Evolutionary conservation across 2,113 vertebrate species (phyloP).

Genomic region (Galemys pyrenaicus): DNA sequence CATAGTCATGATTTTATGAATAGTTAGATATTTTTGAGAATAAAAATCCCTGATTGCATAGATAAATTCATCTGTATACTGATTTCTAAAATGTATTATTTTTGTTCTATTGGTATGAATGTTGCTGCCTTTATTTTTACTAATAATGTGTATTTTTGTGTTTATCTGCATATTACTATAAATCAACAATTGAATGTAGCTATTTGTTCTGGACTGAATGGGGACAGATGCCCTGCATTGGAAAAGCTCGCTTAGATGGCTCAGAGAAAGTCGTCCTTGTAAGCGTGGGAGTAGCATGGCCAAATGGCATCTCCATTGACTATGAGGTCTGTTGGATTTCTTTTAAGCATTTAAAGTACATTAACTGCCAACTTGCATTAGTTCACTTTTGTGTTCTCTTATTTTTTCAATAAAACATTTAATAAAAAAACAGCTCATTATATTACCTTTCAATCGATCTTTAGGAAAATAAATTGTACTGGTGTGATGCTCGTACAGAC

Average conservation of each 20-base stretch:
- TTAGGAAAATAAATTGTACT: constrained; percentile 99
- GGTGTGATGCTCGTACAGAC: constrained; percentile 99
- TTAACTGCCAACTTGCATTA: constrained; percentile 54
- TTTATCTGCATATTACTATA: not conserved
- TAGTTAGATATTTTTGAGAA: not conserved
- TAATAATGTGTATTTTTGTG: not conserved
- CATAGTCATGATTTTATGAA: not conserved
- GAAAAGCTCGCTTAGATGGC: constrained; percentile 94
- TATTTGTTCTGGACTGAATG: constrained; percentile 99
- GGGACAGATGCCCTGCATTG: constrained; percentile 97
- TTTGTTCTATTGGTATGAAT: not conserved
- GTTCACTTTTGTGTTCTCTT: constrained; percentile 70
- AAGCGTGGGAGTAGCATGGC: constrained; percentile 94
- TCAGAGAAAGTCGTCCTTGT: constrained; percentile 95
- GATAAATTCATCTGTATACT: not conserved
- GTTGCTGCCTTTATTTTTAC: not conserved
- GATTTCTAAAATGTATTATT: not conserved
- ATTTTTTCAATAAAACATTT: constrained; percentile 81
- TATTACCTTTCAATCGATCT: constrained; percentile 90
- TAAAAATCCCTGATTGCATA: not conserved
- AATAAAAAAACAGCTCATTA: constrained; percentile 72
- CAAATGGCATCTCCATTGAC: constrained; percentile 98
- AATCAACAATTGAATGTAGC: constrained; percentile 82
- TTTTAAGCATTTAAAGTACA: not conserved
- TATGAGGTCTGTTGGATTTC: constrained; percentile 90